phyloP scores from a whole-genome alignment of 2,113 vertebrate genomes.

The Cisticola juncidis region DNA sequence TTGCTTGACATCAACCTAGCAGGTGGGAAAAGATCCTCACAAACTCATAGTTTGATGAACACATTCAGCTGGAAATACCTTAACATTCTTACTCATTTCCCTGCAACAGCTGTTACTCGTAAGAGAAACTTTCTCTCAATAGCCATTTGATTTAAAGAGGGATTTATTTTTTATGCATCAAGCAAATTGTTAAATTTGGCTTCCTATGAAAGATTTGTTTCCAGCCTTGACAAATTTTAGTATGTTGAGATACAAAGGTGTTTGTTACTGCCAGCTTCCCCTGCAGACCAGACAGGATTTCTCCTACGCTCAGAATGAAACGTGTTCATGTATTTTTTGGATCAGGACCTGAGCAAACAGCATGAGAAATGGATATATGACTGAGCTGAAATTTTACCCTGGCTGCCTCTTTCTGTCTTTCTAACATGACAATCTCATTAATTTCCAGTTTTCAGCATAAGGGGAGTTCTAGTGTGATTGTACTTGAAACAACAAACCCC shows the following conservation, averaged over 20 bases:
- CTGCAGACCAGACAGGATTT: background rate
- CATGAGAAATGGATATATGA: background rate
- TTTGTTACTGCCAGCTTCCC: background rate
- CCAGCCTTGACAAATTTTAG: background rate
- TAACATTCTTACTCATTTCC: background rate
- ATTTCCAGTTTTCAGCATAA: background rate
- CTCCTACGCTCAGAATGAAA: background rate
- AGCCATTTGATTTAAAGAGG: background rate
- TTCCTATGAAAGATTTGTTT: background rate
- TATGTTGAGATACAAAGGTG: background rate
- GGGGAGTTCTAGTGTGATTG: background rate
- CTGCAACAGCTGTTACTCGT: background rate
- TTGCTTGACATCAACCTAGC: background rate
- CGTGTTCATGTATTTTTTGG: background rate
- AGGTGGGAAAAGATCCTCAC: background rate
- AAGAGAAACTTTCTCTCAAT: background rate
- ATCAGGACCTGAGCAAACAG: background rate
- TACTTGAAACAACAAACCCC: background rate
- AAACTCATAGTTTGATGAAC: background rate
- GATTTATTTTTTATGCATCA: background rate
- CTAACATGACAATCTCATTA: background rate
- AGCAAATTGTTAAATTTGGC: background rate
- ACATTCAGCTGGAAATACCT: background rate
- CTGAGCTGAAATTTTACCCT: background rate
- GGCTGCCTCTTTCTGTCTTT: background rate